Percentiles rank a stretch among this genome's conserved stretches.
Conservation (phyloP, 2,113 vertebrate genomes). For the Martes martes region DNA sequence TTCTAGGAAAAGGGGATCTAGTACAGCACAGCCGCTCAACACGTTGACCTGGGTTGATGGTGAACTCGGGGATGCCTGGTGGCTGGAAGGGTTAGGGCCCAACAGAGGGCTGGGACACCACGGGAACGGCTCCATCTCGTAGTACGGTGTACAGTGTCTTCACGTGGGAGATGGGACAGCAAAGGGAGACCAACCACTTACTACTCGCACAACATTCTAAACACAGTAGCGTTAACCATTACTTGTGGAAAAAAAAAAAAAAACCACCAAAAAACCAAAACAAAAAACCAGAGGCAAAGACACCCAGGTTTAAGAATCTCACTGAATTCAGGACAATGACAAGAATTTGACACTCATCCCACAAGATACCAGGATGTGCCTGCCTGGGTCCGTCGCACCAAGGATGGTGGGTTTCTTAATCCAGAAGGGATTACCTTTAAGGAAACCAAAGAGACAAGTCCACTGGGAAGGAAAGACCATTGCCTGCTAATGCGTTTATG, state of each 20-base stretch:
- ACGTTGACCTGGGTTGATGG: not conserved
- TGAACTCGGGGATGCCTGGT: not conserved
- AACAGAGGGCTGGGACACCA: not conserved
- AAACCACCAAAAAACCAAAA: not conserved
- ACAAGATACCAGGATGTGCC: not conserved
- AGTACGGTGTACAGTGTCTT: not conserved
- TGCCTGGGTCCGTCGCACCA: not conserved
- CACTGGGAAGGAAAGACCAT: not conserved
- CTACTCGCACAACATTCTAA: not conserved
- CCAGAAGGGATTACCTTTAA: not conserved
- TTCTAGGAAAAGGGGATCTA: not conserved
- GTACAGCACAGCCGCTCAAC: not conserved
- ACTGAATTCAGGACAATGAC: not conserved
- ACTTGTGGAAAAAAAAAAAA: not conserved
- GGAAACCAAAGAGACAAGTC: not conserved
- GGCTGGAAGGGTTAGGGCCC: not conserved
- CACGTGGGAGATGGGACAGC: not conserved
- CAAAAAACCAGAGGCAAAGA: not conserved
- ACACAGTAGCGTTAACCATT: not conserved
- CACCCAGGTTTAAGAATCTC: not conserved
- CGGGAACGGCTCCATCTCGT: not conserved
- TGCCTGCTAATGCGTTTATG: not conserved
- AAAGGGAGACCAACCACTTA: not conserved
- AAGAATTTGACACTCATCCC: not conserved
- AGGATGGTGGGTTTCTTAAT: not conserved